Conservation (phyloP, 1,140 invertebrate genomes). For the Sarcophaga peregrina region DNA sequence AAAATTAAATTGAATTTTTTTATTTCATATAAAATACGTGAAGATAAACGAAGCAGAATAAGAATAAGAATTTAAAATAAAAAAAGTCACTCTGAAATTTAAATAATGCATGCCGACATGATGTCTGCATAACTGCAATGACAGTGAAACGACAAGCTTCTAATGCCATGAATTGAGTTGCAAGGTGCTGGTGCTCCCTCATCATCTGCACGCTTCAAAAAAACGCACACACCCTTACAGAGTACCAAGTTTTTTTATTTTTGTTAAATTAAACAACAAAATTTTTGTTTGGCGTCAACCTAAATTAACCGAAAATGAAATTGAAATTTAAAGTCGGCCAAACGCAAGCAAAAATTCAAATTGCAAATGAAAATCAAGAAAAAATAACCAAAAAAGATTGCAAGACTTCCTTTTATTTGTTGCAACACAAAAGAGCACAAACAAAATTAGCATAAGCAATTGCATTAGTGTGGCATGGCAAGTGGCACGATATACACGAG, state of each 20-base stretch:
- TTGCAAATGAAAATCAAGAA: background rate
- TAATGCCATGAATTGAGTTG: slow-evolving; percentile 34
- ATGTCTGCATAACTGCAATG: slow-evolving; percentile 65
- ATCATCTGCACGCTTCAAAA: background rate
- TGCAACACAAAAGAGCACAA: background rate
- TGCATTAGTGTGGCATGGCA: slow-evolving; percentile 10
- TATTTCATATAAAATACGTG: background rate
- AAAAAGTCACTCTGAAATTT: slow-evolving; percentile 50
- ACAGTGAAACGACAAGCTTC: slow-evolving; percentile 38
- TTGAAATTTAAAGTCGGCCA: slow-evolving; percentile 8
- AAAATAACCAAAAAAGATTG: background rate
- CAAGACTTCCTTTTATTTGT: slow-evolving; percentile 20
- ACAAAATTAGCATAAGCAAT: slow-evolving; percentile 29
- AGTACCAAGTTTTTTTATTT: background rate
- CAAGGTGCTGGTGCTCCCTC: slow-evolving; percentile 30
- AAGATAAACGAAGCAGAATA: background rate
- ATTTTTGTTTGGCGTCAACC: slow-evolving; percentile 33
- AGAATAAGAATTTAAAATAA: slow-evolving; percentile 8
- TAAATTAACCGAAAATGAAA: slow-evolving; percentile 30
- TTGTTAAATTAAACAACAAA: background rate
- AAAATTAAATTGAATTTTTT: background rate
- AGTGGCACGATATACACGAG: background rate
- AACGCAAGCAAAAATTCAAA: slow-evolving; percentile 2
- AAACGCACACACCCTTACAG: background rate
- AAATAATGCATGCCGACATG: slow-evolving; percentile 64